Percentiles rank a stretch among this genome's conserved stretches.
Evolutionary conservation across 2,113 vertebrate species (phyloP).

Genomic region (Oreochromis niloticus): DNA sequence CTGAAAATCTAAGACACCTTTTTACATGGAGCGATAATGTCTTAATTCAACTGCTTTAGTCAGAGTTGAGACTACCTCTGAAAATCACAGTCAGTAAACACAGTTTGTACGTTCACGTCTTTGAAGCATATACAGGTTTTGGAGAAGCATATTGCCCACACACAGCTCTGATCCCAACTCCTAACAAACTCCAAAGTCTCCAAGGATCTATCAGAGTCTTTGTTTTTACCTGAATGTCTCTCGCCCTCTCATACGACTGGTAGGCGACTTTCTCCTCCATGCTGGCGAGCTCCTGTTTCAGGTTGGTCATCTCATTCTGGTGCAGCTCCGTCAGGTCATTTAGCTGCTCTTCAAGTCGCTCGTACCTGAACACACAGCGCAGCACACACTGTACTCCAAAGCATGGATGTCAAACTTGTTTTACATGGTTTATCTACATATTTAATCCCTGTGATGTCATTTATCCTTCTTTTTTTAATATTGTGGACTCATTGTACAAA

Average conservation of each 20-base stretch:
- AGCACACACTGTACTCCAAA: neutral
- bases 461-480: neutral
- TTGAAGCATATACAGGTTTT: neutral
- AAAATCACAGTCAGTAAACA: neutral
- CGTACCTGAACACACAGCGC: conserved; percentile 75
- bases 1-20: neutral
- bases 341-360: conserved; percentile 95
- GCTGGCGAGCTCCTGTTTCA: conserved; percentile 97
- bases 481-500: neutral
- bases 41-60: neutral
- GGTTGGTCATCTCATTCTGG: conserved; percentile 98
- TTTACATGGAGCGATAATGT: neutral
- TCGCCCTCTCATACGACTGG: conserved; percentile 94
- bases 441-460: neutral
- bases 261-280: conserved; percentile 99
- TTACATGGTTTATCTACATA: neutral
- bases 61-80: neutral
- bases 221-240: conserved; percentile 91
- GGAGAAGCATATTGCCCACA: neutral
- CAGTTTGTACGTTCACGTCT: neutral
- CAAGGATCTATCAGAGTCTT: neutral
- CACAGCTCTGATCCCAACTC: neutral
- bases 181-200: neutral
- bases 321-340: conserved; percentile 96
- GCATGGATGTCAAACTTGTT: neutral